Base-by-base conservation (phyloP, 1,140 invertebrate genomes). In the Pteromalus puparum region DNA sequence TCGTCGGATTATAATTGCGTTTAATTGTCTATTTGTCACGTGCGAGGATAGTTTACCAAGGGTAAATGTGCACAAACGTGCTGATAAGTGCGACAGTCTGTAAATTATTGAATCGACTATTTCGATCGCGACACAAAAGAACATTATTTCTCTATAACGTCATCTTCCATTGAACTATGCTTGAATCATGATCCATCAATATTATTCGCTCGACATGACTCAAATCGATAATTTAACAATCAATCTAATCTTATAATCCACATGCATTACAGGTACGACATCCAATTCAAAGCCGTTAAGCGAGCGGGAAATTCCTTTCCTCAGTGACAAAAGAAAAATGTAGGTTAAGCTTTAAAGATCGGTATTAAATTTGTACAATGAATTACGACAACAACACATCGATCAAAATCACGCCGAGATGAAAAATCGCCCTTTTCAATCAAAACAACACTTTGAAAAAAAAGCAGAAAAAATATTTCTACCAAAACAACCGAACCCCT, bases 131-230 rank as follows among this genome's bases (percentile, higher is more conserved):
- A 53, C 28, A 82, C 13, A 82, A 76, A 76, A 68, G 53, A 67
- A 67, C 0, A 68, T 76, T 67, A 68, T 76, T 82, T 67, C 61
- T 67, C 1, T 68, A 28, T 46, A 28, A 26, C 61, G 30, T 82
- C 81, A 82, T 46, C 72, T 76, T 46, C 48, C 9, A 30, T 76
- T 28, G 26, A 82, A 65, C 26, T 15, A 42, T 28, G 12, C 48
- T 75, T 82, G 70, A 75, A 75, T 82, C 81, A 67, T 76, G 42
- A 53, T 82, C 28, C 10, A 82, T 67, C 30, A 83, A 77, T 83
- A 34, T 83, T 83, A 38, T 83, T 82, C 26, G 48, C 30, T 61
- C 7, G 26, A 12, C 24, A 28, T 75, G 81, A 81, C 26, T 81
- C 80, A 76, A 76, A 82, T 65, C 10, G 68, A 34, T n/a, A 65